Conservation (phyloP, 2,888 invertebrate species). For the Nemotelus pantherinus region DNA sequence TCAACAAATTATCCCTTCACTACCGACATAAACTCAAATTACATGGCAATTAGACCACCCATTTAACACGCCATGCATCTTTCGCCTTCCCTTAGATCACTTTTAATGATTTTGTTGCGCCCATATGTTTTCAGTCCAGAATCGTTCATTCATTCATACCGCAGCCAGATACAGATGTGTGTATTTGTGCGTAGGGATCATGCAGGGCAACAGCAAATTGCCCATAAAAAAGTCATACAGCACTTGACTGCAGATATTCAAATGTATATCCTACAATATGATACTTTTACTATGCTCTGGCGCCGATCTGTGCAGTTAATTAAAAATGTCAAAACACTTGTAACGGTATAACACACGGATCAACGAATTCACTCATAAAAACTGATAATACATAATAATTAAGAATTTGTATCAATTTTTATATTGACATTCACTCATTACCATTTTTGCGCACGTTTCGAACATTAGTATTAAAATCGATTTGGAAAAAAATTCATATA, state of each 20-base stretch:
- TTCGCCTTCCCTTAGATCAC: neutral
- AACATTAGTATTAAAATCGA: too few species aligned
- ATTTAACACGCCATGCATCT: constrained; percentile 39
- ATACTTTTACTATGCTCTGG: constrained; percentile 19
- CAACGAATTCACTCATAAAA: too few species aligned
- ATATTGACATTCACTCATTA: too few species aligned
- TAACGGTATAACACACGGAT: neutral
- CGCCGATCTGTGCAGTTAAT: constrained; percentile 22
- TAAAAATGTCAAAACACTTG: constrained; percentile 22
- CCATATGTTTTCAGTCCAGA: constrained; percentile 6
- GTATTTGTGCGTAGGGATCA: neutral
- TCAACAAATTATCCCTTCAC: constrained; percentile 13
- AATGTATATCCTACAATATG: constrained; percentile 15
- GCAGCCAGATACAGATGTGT: too few species aligned
- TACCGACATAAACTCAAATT: constrained; percentile 35
- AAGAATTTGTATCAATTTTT: too few species aligned
- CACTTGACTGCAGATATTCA: constrained; percentile 20
- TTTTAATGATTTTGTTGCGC: neutral
- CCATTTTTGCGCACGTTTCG: too few species aligned
- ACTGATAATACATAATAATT: too few species aligned
- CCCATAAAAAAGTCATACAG: constrained; percentile 28
- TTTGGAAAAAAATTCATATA: too few species aligned
- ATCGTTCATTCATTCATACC: neutral
- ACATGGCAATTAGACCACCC: constrained; percentile 43
- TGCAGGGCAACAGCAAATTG: constrained; percentile 13